Percentiles rank a stretch among this genome's conserved stretches.
Evolutionary conservation across 2,888 invertebrate species (phyloP).

Genomic region (Sylvicola cinctus): DNA sequence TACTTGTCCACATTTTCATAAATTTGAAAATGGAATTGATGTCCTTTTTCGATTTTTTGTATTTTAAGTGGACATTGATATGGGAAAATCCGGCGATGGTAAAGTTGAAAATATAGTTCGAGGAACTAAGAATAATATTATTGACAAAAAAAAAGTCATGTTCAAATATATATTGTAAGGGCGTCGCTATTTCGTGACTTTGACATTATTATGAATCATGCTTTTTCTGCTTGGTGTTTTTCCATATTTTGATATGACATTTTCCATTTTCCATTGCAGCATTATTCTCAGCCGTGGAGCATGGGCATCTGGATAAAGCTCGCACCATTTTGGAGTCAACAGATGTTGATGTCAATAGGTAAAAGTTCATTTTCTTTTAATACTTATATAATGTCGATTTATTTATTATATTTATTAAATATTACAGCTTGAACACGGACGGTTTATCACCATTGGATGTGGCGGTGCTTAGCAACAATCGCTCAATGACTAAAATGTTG

Average conservation of each 20-base stretch:
- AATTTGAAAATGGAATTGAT: too few relatives aligned
- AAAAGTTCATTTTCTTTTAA: conserved; percentile 12
- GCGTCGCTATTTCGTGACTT: too few relatives aligned
- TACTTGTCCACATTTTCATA: too few relatives aligned
- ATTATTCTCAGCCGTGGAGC: conserved; percentile 86
- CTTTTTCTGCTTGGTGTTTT: too few relatives aligned
- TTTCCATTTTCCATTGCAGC: conserved; percentile 37
- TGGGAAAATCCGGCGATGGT: too few relatives aligned
- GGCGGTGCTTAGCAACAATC: conserved; percentile 77
- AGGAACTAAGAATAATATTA: too few relatives aligned
- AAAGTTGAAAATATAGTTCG: too few relatives aligned
- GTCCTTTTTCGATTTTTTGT: too few relatives aligned
- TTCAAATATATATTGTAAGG: too few relatives aligned
- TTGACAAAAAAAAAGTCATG: too few relatives aligned
- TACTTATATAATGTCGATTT: not conserved
- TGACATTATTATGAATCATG: too few relatives aligned
- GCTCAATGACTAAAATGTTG: conserved; percentile 74
- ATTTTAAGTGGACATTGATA: too few relatives aligned
- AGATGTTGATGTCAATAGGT: conserved; percentile 89
- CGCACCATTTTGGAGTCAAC: conserved; percentile 79
- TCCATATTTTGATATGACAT: conserved; percentile 8
- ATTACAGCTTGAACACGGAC: conserved; percentile 65
- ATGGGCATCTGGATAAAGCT: conserved; percentile 83
- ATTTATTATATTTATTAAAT: not conserved
- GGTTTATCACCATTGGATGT: conserved; percentile 81